Percentiles rank a stretch among this genome's conserved stretches.
These are phyloP conservation scores for Cottoperca gobio DNA, from an alignment of 2,797 vertebrate genomes.

Conservation along the genomic window DNA sequence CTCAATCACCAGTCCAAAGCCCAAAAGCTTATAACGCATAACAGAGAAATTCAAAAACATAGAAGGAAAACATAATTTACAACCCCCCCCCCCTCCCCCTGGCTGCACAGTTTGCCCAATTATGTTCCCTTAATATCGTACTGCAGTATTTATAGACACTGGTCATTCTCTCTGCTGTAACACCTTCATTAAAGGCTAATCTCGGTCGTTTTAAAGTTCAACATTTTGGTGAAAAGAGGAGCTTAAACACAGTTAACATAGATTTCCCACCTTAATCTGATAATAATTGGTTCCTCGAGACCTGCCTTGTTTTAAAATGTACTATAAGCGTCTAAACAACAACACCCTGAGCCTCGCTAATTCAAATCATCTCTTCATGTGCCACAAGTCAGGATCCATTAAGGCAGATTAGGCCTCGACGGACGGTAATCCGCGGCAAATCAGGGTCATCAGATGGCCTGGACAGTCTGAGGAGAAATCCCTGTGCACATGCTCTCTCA, in stretches of 20 bases:
- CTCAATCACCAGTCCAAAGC: neutral
- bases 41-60: neutral
- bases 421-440: constrained; percentile 23
- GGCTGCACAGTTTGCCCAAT: neutral
- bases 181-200: neutral
- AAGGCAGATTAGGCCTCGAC: constrained; percentile 41
- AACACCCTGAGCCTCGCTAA: constrained; percentile 31
- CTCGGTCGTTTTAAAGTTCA: neutral
- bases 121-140: neutral
- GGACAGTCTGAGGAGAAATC: constrained; percentile 21
- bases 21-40: neutral
- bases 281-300: constrained; percentile 16
- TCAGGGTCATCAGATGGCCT: constrained; percentile 46
- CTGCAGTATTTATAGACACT: neutral
- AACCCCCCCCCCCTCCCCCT: too few relatives aligned
- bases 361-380: constrained; percentile 61
- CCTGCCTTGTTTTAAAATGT: constrained; percentile 9
- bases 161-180: neutral
- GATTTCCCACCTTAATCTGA: neutral
- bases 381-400: constrained; percentile 52
- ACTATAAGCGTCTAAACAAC: neutral
- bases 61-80: too few relatives aligned
- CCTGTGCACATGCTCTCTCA: constrained; percentile 18
- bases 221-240: neutral
- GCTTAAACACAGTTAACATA: constrained; percentile 17